Percentiles rank a stretch among this genome's conserved stretches.
phyloP scores from a whole-genome alignment of 2,113 vertebrate species.

The Mustela nigripes region DNA sequence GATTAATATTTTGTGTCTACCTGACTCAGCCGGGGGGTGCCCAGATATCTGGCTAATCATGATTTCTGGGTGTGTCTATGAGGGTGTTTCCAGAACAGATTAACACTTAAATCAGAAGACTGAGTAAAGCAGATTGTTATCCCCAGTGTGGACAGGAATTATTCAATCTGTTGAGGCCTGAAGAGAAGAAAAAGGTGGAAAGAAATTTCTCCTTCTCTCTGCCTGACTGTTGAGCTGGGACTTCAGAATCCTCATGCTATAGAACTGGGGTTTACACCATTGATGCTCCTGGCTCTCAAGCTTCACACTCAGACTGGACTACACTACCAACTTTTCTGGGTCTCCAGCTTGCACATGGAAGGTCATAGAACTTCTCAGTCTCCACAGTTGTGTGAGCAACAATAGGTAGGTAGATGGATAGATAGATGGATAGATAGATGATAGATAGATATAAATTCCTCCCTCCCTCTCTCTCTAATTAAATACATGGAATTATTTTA shows the following conservation, averaged over 20 bases:
- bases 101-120: background rate
- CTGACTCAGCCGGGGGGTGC: background rate
- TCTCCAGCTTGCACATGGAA: background rate
- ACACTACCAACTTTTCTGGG: background rate
- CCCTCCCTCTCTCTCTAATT: background rate
- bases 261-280: background rate
- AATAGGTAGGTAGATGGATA: background rate
- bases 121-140: background rate
- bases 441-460: background rate
- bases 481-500: background rate
- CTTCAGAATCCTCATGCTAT: background rate
- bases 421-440: background rate
- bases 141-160: background rate
- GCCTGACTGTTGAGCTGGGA: background rate
- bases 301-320: background rate
- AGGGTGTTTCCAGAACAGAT: background rate
- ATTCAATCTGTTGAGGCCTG: background rate
- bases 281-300: background rate
- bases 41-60: background rate
- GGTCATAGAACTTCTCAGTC: background rate
- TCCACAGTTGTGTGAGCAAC: background rate
- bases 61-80: background rate
- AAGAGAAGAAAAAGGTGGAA: background rate
- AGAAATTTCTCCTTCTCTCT: background rate
- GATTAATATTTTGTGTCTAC: constrained; percentile 33